Evolutionary conservation across 92 coral and sea anemone species (phyloP), one percentile per base, ranked within the genome.

Genomic region (Pocillopora meandrina): DNA sequence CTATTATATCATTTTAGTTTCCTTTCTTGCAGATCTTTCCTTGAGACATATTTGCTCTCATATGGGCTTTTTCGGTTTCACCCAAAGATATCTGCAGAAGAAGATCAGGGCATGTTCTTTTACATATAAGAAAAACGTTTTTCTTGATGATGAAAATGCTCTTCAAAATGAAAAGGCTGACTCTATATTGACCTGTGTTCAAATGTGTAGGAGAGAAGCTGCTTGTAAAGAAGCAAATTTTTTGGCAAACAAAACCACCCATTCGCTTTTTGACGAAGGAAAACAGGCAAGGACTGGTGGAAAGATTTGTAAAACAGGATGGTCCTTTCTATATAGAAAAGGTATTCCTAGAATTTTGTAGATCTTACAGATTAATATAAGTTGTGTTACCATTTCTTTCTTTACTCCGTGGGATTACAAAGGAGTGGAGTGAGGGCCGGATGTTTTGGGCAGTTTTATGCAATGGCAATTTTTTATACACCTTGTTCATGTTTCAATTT

Each of bases 151-250:
- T 12, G 72, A n/a, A 65, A 78, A 62, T 2, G 14, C 26, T 26
- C 19, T 77, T 36, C 47, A 23, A 17, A 12, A 5, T 19, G 18
- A 26, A 61, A 78, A 63, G 59, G 60, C 12, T 2, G 57, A 78
- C 16, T 63, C 72, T 36, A 36, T 65, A 6, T 10, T 62, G 71
- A 18, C 72, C 12, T 78, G 82, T 78, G 17, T 59, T 1, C 56
- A 23, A 21, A 62, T 61, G 1, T 61, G 71, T 60, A 35, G 47
- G 18, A 55, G 63, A 47, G 19, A n/a, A 20, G 63, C 1, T 3
- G 10, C 35, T 57, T 74, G 72, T 52, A 78, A 63, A 49, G 15
- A n/a, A 8, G 82, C 72, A 35, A 78, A 63, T 42, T 63, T 26
- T 1, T 61, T 19, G 12, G 35, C 70, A 19, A 61, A 20, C 18